Conservation (phyloP, 2,888 invertebrate species). For the Agonopterix subpropinquella region DNA sequence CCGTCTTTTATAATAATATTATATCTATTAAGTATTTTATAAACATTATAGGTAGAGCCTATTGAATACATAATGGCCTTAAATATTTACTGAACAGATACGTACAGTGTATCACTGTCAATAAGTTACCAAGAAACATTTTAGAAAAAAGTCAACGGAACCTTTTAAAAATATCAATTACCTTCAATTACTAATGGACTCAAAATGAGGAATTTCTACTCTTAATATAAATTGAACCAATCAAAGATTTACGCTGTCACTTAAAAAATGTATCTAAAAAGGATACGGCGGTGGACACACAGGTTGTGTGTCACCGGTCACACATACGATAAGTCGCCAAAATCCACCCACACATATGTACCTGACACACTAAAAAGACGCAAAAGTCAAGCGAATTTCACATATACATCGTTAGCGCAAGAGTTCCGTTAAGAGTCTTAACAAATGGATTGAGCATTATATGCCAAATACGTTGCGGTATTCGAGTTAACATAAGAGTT, state of each 20-base stretch:
- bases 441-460: conserved; percentile 30
- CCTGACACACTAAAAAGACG: conserved; percentile 8
- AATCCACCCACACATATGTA: conserved; percentile 48
- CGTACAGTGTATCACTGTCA: too few relatives aligned
- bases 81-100: too few relatives aligned
- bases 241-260: conserved; percentile 24
- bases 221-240: conserved; percentile 7
- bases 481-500: conserved; percentile 70
- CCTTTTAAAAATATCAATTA: not conserved
- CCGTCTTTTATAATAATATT: too few relatives aligned
- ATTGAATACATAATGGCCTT: too few relatives aligned
- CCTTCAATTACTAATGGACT: not conserved
- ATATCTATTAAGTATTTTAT: too few relatives aligned
- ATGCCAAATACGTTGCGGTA: conserved; percentile 72
- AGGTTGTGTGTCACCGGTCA: conserved; percentile 26
- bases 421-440: too few relatives aligned
- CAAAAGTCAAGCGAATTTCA: too few relatives aligned
- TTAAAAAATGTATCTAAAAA: conserved; percentile 30
- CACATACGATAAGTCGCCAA: conserved; percentile 34
- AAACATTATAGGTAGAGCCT: too few relatives aligned
- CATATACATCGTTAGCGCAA: too few relatives aligned
- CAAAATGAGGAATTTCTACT: not conserved
- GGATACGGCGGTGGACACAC: conserved; percentile 23
- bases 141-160: not conserved
- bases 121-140: too few relatives aligned